Evolutionary conservation across 2,888 invertebrate genomes (phyloP), one percentile per base, ranked within the genome.

Genomic region (Zhuqinia jingwanae): DNA sequence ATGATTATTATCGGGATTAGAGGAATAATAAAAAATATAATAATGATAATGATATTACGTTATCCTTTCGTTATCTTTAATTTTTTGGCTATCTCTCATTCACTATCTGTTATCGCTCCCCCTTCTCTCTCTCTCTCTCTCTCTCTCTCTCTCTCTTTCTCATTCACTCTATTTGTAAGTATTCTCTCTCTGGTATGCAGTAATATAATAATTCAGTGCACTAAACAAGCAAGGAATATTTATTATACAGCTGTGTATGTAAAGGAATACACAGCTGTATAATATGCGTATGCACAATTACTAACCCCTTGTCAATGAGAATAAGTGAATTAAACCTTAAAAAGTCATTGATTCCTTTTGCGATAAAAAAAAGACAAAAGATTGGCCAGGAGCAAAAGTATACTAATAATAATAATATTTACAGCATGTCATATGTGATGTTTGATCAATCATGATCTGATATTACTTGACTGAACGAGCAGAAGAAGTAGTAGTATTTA

Each of bases 301-400:
- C 15, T 70, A 47, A 47, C 70, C 70, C 70, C 70, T 70, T 36
- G 56, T 56, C 36, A 76, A 76, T 76, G 76, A 56, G 36, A 76
- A 76, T 47, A 76, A 36, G 56, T 53, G 36, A 76, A 76, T 75
- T 75, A 53, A 76, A 17, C 56, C 53, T 76, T 76, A 76, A 76
- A 76, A 76, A 76, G 76, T 76, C 76, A 76, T 20, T 76, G 76
- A 76, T 76, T 76, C 76, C 76, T 56, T n/a, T n/a, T 11, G 22
- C 45, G 53, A 76, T 76, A 76, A 76, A 30, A 11, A 65, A 36
- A 25, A 76, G 75, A 53, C 25, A 50, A 25, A 30, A 75, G 53
- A 76, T 56, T 76, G 56, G 36, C 76, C 76, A 76, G 76, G 53
- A 47, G 47, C 10, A 13, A 36, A 17, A n/a, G n/a, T 36, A 63